phyloP scores from a whole-genome alignment of 1,140 invertebrate species.

The Bombus terrestris region DNA sequence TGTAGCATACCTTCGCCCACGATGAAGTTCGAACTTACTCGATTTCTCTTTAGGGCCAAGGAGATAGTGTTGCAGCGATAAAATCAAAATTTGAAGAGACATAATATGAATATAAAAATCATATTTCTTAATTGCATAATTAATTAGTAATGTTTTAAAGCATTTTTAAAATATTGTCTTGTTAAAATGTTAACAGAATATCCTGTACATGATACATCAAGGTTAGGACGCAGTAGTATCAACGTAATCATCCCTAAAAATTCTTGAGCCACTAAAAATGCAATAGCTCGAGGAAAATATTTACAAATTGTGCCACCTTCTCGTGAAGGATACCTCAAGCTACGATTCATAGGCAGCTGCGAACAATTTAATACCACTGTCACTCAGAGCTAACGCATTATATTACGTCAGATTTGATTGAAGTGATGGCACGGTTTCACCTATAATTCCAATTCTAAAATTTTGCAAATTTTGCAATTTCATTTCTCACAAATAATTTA shows the following conservation, averaged over 20 bases:
- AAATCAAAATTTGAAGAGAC: neutral
- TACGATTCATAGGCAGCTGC: neutral
- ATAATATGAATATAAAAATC: neutral
- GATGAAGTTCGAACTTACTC: neutral
- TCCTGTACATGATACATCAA: neutral
- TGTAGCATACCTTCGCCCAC: slow-evolving; percentile 1
- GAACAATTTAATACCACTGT: neutral
- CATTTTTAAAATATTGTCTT: neutral
- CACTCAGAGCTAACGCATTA: neutral
- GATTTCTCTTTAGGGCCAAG: neutral
- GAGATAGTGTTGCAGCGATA: neutral
- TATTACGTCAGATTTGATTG: neutral
- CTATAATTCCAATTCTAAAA: neutral
- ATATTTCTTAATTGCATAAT: neutral
- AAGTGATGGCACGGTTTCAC: neutral
- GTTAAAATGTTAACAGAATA: neutral
- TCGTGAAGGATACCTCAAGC: neutral
- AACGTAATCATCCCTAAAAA: neutral
- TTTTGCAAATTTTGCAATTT: neutral
- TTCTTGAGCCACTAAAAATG: neutral
- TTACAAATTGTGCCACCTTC: slow-evolving; percentile 10
- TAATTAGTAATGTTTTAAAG: neutral
- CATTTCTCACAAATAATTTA: neutral
- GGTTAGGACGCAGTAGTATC: neutral
- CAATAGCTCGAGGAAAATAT: slow-evolving; percentile 12